Base-by-base conservation (phyloP, 2,797 vertebrate species). In the Stomatorhinus walkeri region DNA sequence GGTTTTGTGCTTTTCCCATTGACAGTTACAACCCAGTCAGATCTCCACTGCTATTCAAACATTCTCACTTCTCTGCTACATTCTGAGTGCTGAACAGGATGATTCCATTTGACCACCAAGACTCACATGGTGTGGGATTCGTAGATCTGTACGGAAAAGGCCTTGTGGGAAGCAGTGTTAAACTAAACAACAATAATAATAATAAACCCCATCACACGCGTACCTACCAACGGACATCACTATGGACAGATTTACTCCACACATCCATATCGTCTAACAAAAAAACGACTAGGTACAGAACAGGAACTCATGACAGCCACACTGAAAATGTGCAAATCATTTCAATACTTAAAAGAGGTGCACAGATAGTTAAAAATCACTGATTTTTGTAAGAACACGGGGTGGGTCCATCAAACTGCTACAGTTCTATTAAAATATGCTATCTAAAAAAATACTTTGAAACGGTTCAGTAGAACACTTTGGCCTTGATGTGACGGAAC, bases 401-500 rank as follows among this genome's bases (percentile, higher is more conserved):
- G 72, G 52, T 64, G 81, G 84, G 61, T 89, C 87, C 24, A 28
- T 76, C 36, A n/a, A 59, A 83, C 48, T 88, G 85, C 79, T 81
- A 90, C 51, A 81, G 84, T 79, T 64, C 87, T 72, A 51, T 86
- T 90, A 90, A 81, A 90, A 89, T 88, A 87, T 90, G 89, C 89
- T 83, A 85, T 87, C 68, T 90, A 72, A 89, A 91, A 90, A 89
- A 89, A 89, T 90, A 89, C 88, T 88, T 84, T 85, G 28, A 83
- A 91, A 88, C 90, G 28, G 76, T 90, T 89, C 24, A 76, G 56
- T 46, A 86, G 43, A 88, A 90, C 88, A 89, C 90, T 91, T 91
- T 90, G 88, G 87, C 87, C 88, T 88, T 89, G 84, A 89, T 83
- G 89, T 90, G 51, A 89, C 14, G 43, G 40, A 72, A 85, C 19